Evolutionary conservation across 1,140 invertebrate genomes (phyloP).

Genomic region (Rhopalosiphum padi): DNA sequence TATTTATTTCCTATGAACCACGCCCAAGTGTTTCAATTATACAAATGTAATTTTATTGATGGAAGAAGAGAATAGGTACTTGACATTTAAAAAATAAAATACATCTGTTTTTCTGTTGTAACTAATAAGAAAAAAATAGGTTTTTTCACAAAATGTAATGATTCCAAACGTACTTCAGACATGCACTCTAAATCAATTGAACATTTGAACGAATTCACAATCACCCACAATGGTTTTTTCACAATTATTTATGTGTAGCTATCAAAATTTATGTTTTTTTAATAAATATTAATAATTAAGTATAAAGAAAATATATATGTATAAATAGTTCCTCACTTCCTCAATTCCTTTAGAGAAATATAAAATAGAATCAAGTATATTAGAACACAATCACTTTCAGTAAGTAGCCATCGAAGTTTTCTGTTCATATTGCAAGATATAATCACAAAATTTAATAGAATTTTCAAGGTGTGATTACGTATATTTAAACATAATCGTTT

Average conservation of each 20-base stretch:
- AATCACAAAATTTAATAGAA: neutral
- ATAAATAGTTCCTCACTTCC: neutral
- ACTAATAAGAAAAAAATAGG: neutral
- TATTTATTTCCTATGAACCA: neutral
- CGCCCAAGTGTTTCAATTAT: conserved; percentile 20
- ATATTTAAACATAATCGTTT: neutral
- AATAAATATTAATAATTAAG: neutral
- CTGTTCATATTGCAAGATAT: neutral
- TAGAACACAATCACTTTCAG: neutral
- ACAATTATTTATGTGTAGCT: neutral
- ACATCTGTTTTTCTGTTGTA: neutral
- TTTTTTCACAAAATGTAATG: neutral
- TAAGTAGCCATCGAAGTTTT: neutral
- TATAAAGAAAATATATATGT: neutral
- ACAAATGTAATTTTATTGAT: conserved; percentile 11
- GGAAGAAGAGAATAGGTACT: neutral
- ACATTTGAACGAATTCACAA: neutral
- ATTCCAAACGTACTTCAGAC: neutral
- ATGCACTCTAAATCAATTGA: neutral
- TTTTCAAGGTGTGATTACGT: neutral
- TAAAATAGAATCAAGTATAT: neutral
- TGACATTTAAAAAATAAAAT: conserved; percentile 13
- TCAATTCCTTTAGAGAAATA: neutral
- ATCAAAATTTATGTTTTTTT: neutral
- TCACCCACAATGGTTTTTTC: neutral